Base-by-base conservation (phyloP, 2,113 vertebrate species). In the Pao palembangensis region DNA sequence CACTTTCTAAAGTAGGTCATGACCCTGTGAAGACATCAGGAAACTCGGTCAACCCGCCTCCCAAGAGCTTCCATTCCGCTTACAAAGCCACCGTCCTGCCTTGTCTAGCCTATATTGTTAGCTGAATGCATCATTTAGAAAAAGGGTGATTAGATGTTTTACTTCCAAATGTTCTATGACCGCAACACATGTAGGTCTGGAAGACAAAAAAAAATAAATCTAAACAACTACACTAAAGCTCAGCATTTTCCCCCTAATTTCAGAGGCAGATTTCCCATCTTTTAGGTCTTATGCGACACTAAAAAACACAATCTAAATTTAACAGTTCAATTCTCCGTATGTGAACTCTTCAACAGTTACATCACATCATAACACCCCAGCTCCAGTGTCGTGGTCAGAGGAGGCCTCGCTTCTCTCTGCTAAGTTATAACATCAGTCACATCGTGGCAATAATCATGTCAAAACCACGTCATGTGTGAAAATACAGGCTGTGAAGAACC, bases 11-110 rank as follows among this genome's bases (percentile, higher is more conserved):
- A 53, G 51, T 11, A 78, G 61, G 68, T 5, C 55, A 41, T 7
- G 55, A 80, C 69, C 73, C 67, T 58, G 44, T 44, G 56, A 57
- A 63, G 21, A 49, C 67, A 51, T 58, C 1, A 19, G 16, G 51
- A 64, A 78, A 79, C 62, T 69, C 63, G 81, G 72, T 76, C 69
- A 62, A 42, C 5, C 14, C 61, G 75, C 70, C 75, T 72, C 51
- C 56, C 41, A 56, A 59, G 64, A 66, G 75, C 79, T 70, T 69
- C 64, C 80, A 73, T 51, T 75, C 34, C 28, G 54, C 25, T 70
- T 63, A 62, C 59, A 75, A 75, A 77, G 61, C 64, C 43, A 34
- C 20, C 23, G 16, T 6, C 47, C 58, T 23, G 42, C 43, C 47
- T 7, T 25, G 61, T 41, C 51, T 12, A 57, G 46, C 74, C 58